phyloP scores from a whole-genome alignment of 2,888 invertebrate species.

The Cylindroiulus punctatus region DNA sequence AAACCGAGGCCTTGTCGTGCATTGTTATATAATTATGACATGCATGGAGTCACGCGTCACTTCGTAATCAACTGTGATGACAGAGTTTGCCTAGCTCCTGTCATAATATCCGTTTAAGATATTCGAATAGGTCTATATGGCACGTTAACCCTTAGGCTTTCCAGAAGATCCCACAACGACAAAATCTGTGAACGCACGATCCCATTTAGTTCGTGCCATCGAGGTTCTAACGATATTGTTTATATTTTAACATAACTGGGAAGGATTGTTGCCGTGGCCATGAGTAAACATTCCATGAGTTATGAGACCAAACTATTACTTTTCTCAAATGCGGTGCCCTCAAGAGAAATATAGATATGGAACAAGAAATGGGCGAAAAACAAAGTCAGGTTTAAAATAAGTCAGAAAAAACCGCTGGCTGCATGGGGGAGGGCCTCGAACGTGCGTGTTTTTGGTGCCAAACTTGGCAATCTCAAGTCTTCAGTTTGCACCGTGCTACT shows the following conservation, averaged over 20 bases:
- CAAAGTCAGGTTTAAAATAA: constrained; percentile 49
- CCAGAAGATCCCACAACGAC: too few relatives aligned
- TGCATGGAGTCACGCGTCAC: too few relatives aligned
- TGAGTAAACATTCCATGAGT: not conserved
- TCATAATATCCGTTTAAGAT: too few relatives aligned
- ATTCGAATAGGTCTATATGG: too few relatives aligned
- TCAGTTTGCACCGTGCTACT: not conserved
- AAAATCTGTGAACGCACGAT: too few relatives aligned
- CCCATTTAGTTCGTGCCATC: too few relatives aligned
- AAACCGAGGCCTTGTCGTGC: too few relatives aligned
- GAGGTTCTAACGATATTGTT: not conserved
- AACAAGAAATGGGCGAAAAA: not conserved
- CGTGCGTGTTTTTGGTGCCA: not conserved
- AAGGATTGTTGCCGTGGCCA: not conserved
- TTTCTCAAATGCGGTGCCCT: not conserved
- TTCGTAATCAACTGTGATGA: too few relatives aligned
- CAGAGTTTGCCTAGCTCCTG: too few relatives aligned
- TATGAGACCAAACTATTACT: not conserved
- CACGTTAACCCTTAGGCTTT: too few relatives aligned
- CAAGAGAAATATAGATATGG: not conserved
- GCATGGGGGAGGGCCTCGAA: constrained; percentile 17
- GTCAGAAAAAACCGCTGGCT: not conserved
- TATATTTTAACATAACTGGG: not conserved
- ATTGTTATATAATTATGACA: too few relatives aligned
- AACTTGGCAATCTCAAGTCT: constrained; percentile 2